phyloP scores from a whole-genome alignment of 2,113 vertebrate genomes.

The Salvator merianae region DNA sequence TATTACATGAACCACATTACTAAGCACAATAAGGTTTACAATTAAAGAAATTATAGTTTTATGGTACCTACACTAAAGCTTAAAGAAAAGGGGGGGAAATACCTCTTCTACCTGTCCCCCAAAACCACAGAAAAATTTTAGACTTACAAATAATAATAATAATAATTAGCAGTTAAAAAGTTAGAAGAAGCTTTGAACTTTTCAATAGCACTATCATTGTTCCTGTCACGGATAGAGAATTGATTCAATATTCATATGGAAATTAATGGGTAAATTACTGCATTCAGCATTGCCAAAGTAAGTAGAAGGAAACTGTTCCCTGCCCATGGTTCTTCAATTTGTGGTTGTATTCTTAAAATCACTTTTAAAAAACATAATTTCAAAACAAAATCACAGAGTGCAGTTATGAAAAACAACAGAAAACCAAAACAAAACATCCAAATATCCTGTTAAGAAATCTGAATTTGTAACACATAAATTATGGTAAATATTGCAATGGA shows the following conservation, averaged over 20 bases:
- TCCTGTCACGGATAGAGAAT: slow-evolving; percentile 44
- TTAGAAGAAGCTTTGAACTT: slow-evolving; percentile 39
- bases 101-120: neutral
- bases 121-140: slow-evolving; percentile 65
- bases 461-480: too few species aligned
- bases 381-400: too few species aligned
- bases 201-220: slow-evolving; percentile 43
- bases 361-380: too few species aligned
- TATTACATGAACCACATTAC: neutral
- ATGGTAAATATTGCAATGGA: too few species aligned
- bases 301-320: too few species aligned
- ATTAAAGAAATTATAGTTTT: slow-evolving; percentile 62
- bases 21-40: slow-evolving; percentile 35
- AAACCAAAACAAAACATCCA: neutral
- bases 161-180: slow-evolving; percentile 61
- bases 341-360: too few species aligned
- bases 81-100: too few species aligned
- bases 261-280: neutral
- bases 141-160: slow-evolving; percentile 63
- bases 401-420: too few species aligned
- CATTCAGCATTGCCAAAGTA: neutral
- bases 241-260: neutral
- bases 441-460: too few species aligned
- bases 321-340: neutral
- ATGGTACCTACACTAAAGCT: slow-evolving; percentile 7